Percentiles rank a stretch among this genome's conserved stretches.
Conservation (phyloP, 92 coral and sea anemone species). For the Zoanthus sociatus region DNA sequence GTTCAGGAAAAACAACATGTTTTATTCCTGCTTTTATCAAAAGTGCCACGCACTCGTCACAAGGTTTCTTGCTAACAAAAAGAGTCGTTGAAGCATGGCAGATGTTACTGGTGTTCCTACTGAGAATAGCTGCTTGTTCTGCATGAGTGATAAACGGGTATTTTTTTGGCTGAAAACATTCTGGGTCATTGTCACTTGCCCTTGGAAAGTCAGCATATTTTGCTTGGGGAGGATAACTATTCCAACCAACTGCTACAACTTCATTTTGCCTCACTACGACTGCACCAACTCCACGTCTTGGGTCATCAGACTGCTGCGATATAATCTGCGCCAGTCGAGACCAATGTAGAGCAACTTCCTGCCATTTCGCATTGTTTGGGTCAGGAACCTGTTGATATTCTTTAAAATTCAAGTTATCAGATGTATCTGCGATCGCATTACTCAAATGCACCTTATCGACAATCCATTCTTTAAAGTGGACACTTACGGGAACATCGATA, state of each 20-base stretch:
- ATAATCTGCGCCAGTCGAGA: constrained; percentile 79
- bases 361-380: constrained; percentile 63
- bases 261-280: constrained; percentile 68
- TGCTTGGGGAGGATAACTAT: constrained; percentile 78
- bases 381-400: constrained; percentile 20
- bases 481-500: constrained; percentile 64
- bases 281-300: constrained; percentile 88
- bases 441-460: constrained; percentile 7
- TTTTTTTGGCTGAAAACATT: constrained; percentile 65
- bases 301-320: constrained; percentile 83
- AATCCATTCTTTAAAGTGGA: constrained; percentile 47
- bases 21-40: constrained; percentile 74
- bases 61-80: constrained; percentile 89
- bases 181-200: constrained; percentile 67
- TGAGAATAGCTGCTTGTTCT: constrained; percentile 81
- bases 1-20: constrained; percentile 74
- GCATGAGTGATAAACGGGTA: constrained; percentile 84
- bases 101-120: constrained; percentile 70
- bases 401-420: background rate
- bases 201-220: constrained; percentile 86
- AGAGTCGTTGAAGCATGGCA: constrained; percentile 67
- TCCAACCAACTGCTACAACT: constrained; percentile 88
- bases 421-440: constrained; percentile 10
- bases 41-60: constrained; percentile 86
- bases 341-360: constrained; percentile 76